Percentiles rank a stretch among this genome's conserved stretches.
Conservation (phyloP, 2,888 invertebrate species). For the Drosophila meridionalis region DNA sequence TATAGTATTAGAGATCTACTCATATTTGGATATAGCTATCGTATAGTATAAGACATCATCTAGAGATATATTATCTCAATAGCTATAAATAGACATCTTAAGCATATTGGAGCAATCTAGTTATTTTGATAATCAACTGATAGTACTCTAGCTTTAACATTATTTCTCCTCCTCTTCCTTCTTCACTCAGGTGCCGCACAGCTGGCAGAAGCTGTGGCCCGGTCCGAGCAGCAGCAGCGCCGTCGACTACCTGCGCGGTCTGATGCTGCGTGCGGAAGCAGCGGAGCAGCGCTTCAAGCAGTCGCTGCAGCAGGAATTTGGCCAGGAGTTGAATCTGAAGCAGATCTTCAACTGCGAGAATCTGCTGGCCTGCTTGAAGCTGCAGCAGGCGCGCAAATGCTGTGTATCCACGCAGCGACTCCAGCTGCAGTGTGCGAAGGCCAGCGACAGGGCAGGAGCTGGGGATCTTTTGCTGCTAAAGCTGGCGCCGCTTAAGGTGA, state of each 20-base stretch:
- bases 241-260: constrained; percentile 82
- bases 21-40: too few relatives aligned
- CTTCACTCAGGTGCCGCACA: constrained; percentile 72
- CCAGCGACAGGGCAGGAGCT: constrained; percentile 1
- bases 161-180: neutral
- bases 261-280: constrained; percentile 78
- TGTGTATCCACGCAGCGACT: constrained; percentile 80
- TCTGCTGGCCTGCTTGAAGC: constrained; percentile 82
- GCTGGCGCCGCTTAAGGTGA: constrained; percentile 82
- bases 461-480: constrained; percentile 53
- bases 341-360: constrained; percentile 83
- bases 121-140: neutral
- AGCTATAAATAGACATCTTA: neutral
- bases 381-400: constrained; percentile 79
- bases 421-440: constrained; percentile 53
- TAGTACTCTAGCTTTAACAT: neutral
- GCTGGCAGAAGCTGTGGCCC: constrained; percentile 83
- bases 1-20: too few relatives aligned
- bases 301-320: constrained; percentile 73
- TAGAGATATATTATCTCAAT: neutral
- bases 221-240: constrained; percentile 79
- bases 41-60: too few relatives aligned
- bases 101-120: neutral
- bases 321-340: constrained; percentile 76
- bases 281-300: constrained; percentile 80